Percentiles rank a stretch among this genome's conserved stretches.
These are phyloP conservation scores for Stenichneumon culpator DNA, from an alignment of 2,888 invertebrate genomes.

Conservation along the genomic window DNA sequence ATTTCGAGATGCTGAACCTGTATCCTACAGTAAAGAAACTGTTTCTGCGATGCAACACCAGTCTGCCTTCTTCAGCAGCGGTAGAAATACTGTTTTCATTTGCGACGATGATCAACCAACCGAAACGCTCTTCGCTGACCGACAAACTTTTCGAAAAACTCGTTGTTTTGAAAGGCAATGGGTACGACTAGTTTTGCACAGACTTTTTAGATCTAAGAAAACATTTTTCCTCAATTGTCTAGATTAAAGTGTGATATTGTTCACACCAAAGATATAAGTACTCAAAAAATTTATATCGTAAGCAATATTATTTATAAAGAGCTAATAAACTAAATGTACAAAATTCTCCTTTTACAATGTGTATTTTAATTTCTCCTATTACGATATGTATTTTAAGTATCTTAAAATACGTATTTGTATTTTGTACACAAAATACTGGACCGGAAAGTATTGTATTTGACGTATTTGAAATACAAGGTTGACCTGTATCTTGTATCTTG, in stretches of 20 bases:
- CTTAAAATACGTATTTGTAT: no score
- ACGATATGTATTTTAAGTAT: no score
- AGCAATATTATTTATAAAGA: not conserved
- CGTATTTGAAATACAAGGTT: no score
- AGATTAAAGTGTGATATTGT: not conserved
- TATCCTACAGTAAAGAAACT: not conserved
- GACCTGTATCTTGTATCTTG: no score
- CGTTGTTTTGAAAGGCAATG: not conserved
- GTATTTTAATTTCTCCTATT: not conserved
- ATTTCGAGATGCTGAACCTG: slow-evolving; percentile 1
- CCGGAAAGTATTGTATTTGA: no score
- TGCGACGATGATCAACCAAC: slow-evolving; percentile 3
- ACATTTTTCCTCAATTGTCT: not conserved
- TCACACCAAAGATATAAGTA: not conserved
- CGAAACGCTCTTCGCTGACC: not conserved
- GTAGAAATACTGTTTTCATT: not conserved
- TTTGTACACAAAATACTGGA: no score
- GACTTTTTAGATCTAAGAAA: not conserved
- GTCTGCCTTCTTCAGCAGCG: not conserved
- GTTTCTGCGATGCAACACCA: not conserved
- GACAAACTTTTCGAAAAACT: not conserved
- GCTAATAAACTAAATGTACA: not conserved
- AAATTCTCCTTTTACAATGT: not conserved
- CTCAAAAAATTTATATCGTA: not conserved
- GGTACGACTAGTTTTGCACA: not conserved